Evolutionary conservation across 2,888 invertebrate genomes (phyloP).

Genomic region (Drosophila emarginata): DNA sequence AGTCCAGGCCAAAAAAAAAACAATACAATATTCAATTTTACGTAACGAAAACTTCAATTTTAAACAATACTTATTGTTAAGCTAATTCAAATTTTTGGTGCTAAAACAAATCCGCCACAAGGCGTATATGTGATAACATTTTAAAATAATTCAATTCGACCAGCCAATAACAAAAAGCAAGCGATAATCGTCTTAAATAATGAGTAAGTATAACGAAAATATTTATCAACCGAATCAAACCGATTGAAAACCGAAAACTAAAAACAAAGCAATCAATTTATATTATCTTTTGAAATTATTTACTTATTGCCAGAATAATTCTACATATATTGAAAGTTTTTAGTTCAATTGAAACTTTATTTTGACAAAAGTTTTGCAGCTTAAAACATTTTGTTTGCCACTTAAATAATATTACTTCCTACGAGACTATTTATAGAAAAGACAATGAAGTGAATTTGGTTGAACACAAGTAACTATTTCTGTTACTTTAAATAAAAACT

Average conservation of each 20-base stretch:
- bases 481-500: too few relatives aligned
- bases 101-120: constrained; percentile 52
- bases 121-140: constrained; percentile 64
- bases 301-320: too few relatives aligned
- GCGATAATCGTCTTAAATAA: constrained; percentile 33
- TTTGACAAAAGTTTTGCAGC: too few relatives aligned
- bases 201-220: constrained; percentile 56
- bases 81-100: constrained; percentile 26
- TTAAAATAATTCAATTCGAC: constrained; percentile 17
- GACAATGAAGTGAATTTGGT: too few relatives aligned
- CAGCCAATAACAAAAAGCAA: constrained; percentile 21
- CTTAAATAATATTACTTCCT: too few relatives aligned
- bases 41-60: constrained; percentile 33
- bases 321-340: too few relatives aligned
- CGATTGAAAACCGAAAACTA: neutral
- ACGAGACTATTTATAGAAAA: too few relatives aligned
- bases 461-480: too few relatives aligned
- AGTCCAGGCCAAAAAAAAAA: constrained; percentile 11
- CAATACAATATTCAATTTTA: constrained; percentile 12
- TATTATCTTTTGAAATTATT: too few relatives aligned
- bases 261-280: too few relatives aligned
- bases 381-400: too few relatives aligned
- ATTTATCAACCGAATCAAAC: constrained; percentile 14
- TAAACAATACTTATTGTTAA: constrained; percentile 33
- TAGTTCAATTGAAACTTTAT: too few relatives aligned